These are phyloP conservation scores for Diarsia dahlii DNA, from an alignment of 2,888 invertebrate species.

Conservation along the genomic window DNA sequence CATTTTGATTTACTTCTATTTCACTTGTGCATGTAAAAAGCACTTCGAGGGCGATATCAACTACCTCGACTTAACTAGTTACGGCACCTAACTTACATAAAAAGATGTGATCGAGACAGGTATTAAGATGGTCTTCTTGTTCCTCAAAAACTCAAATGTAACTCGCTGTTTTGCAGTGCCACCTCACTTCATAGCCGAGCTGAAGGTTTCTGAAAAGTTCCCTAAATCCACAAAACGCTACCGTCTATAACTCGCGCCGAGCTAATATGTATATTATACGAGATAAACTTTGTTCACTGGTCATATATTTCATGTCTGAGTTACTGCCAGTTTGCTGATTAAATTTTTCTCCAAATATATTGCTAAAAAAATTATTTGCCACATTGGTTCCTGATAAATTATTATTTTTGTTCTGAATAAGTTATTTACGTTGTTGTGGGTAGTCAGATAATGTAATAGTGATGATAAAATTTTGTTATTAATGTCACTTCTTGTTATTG, in stretches of 20 bases:
- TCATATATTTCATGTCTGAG: conserved; percentile 83
- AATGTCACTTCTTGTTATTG: conserved; percentile 1
- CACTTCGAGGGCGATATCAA: no score
- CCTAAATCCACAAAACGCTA: conserved; percentile 6
- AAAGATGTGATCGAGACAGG: not conserved
- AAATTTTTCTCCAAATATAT: conserved; percentile 76
- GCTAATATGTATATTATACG: conserved; percentile 78
- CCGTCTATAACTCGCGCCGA: conserved; percentile 49
- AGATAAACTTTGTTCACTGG: conserved; percentile 86
- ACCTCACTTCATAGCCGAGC: no score
- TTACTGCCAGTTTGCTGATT: conserved; percentile 82
- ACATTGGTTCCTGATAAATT: conserved; percentile 40
- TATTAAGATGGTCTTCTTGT: not conserved
- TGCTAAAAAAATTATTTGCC: conserved; percentile 65
- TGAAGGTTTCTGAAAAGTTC: not conserved
- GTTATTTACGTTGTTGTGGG: conserved; percentile 1
- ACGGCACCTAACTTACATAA: not conserved
- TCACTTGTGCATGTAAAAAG: no score
- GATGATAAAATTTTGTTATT: conserved; percentile 11
- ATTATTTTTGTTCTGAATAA: conserved; percentile 14
- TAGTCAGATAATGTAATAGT: conserved; percentile 2
- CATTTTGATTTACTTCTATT: not conserved
- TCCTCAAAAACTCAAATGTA: not conserved
- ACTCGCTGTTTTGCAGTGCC: no score
- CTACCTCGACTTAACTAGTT: not conserved